A percentile compares a stretch with the other conserved stretches of the same genome.
These are phyloP conservation scores for Sinopyrophorus schimmeli DNA, from an alignment of 2,888 invertebrate genomes.

Conservation along the genomic window DNA sequence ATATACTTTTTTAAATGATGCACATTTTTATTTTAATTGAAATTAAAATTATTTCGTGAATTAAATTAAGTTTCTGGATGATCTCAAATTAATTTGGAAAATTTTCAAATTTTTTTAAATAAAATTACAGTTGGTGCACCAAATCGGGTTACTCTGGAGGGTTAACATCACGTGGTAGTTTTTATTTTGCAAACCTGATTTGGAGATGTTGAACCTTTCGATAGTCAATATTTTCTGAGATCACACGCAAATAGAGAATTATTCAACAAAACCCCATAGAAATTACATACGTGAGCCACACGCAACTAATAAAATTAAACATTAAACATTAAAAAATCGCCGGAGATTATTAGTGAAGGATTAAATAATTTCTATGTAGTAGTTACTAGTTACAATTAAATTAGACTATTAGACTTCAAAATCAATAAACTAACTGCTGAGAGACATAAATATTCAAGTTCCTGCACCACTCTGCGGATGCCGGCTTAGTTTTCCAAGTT, in stretches of 20 bases:
- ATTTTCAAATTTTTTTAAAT: no score
- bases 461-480: constrained; percentile 7
- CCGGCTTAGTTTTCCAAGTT: background rate
- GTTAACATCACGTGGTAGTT: constrained; percentile 21
- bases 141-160: constrained; percentile 6
- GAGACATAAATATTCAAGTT: constrained; percentile 5
- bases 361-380: constrained; percentile 21
- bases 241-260: constrained; percentile 23
- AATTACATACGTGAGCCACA: constrained; percentile 16
- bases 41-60: background rate
- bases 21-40: no score
- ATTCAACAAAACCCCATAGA: constrained; percentile 10
- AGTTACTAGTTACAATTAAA: constrained; percentile 39
- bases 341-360: no score
- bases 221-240: constrained; percentile 28
- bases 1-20: no score
- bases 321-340: no score
- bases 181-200: constrained; percentile 23
- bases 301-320: constrained; percentile 24
- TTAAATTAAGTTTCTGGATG: background rate
- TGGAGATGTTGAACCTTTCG: constrained; percentile 28
- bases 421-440: constrained; percentile 33
- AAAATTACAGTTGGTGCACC: background rate
- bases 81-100: no score
- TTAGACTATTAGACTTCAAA: constrained; percentile 38